Percentiles rank a stretch among this genome's conserved stretches.
phyloP scores from a whole-genome alignment of 2,113 vertebrate species.

The Cygnus atratus region DNA sequence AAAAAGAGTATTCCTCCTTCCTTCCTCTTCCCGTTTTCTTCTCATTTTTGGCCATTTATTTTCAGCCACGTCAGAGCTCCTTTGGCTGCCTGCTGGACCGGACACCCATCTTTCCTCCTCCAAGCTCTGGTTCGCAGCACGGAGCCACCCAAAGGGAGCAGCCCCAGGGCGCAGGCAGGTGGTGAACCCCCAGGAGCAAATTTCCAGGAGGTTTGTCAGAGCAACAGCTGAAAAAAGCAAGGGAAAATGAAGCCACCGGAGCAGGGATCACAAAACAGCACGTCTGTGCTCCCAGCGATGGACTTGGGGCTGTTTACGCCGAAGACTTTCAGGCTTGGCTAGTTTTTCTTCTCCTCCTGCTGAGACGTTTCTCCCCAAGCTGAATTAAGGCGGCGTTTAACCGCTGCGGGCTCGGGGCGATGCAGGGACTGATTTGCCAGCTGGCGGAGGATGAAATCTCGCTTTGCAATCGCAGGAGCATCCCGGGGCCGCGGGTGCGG shows the following conservation, averaged over 20 bases:
- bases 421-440: fast-evolving
- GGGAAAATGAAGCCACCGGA: not conserved
- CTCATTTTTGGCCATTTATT: too few species aligned
- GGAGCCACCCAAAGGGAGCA: too few species aligned
- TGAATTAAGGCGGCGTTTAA: not conserved
- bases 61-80: too few species aligned
- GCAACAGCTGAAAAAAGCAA: not conserved
- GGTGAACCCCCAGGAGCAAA: not conserved
- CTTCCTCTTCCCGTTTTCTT: too few species aligned
- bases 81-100: too few species aligned
- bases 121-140: too few species aligned
- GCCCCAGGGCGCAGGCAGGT: not conserved
- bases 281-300: fast-evolving
- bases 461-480: fast-evolving
- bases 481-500: fast-evolving
- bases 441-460: not conserved
- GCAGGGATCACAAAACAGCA: not conserved
- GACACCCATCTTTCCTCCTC: too few species aligned
- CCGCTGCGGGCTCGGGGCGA: fast-evolving
- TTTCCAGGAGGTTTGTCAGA: not conserved
- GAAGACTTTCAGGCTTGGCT: not conserved
- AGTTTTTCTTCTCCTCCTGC: not conserved
- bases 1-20: too few species aligned
- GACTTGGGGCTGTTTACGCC: not conserved
- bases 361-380: fast-evolving